Evolutionary conservation across 53 echinoderm and acorn worm genomes (phyloP), one percentile per base, ranked within the genome.

Genomic region (Astropecten irregularis): DNA sequence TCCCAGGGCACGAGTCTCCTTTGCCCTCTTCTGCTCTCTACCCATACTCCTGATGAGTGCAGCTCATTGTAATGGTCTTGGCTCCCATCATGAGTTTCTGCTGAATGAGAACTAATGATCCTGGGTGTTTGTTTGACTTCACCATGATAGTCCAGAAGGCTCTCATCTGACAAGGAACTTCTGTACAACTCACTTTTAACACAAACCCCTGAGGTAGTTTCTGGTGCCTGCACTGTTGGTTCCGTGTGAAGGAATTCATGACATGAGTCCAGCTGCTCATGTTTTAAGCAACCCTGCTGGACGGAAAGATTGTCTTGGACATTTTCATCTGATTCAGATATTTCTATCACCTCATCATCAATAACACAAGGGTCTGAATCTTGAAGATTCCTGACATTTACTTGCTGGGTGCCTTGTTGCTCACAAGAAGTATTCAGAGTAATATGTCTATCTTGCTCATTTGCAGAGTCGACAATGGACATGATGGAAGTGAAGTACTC

Each of bases 51-150:
- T 0, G 79, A 44, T 10, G 40, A 20, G 14, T 11, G 61, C 6
- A 30, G 61, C 1, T 79, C 62, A 38, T 4, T 13, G 15, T 16
- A 23, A 15, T 55, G 55, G 15, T 58, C 74, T 48, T 31, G 29
- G 21, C 15, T 23, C 18, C 0, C 32, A 44, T 60, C 32, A 28
- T 30, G 8, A 49, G 9, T 9, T 16, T 74, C 74, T 30, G 62
- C n/a, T 9, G 46, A 28, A 35, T 47, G 39, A 4, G 37, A 15
- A 46, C 79, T 62, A 32, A 79, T 21, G 46, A 79, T 62, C 57
- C 57, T 51, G 3, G 79, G 79, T n/a, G n/a, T n/a, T n/a, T n/a
- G n/a, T 42, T 42, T 29, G 47, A 62, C 48, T 29, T 61, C 62
- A n/a, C n/a, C n/a, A 2, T 62, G 32, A 62, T 14, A 61, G 2